Conservation (phyloP, 2,113 vertebrate genomes). For the Dromas ardeola region DNA sequence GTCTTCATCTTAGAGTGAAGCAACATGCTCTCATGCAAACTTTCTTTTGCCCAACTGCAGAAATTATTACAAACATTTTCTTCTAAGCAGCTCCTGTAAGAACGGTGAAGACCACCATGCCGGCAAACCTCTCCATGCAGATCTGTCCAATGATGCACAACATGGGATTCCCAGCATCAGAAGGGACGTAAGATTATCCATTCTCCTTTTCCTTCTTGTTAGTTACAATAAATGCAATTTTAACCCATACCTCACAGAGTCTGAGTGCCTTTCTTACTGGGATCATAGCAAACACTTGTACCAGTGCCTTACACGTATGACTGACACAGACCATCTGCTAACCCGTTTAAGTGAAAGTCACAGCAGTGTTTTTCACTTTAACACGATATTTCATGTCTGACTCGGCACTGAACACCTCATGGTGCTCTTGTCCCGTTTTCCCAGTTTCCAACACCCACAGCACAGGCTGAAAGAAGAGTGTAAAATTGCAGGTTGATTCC, state of each 20-base stretch:
- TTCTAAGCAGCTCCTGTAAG: neutral
- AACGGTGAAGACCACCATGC: neutral
- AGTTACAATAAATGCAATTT: neutral
- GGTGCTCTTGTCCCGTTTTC: neutral
- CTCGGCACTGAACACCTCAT: neutral
- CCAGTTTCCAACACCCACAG: neutral
- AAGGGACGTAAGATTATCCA: neutral
- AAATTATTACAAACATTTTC: neutral
- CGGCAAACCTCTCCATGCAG: accelerated
- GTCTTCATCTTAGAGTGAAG: neutral
- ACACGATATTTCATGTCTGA: neutral
- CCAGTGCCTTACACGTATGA: neutral
- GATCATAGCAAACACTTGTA: neutral
- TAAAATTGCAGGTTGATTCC: neutral
- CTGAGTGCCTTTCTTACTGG: neutral
- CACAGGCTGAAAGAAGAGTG: neutral
- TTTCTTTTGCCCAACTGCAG: neutral
- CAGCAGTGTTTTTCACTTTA: neutral
- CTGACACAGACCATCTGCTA: neutral
- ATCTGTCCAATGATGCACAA: too few relatives aligned
- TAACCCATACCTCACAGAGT: neutral
- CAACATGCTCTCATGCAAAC: neutral
- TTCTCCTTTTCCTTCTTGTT: neutral
- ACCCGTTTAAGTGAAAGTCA: neutral
- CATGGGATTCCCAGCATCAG: neutral